These are phyloP conservation scores for Acanthopagrus latus DNA, from an alignment of 2,797 vertebrate species.

Conservation along the genomic window DNA sequence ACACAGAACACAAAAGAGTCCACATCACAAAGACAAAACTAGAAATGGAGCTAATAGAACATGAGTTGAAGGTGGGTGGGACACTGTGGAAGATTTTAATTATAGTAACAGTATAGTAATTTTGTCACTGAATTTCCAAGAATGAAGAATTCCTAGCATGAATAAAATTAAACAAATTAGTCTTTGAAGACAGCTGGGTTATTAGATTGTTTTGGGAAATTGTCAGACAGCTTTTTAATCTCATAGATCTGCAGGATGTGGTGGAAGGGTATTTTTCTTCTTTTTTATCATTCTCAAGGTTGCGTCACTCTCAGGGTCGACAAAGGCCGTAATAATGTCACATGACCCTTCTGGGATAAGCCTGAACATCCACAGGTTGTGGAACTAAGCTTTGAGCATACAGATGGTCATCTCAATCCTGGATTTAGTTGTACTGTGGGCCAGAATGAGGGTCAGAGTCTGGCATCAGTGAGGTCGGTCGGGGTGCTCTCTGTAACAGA, in stretches of 20 bases:
- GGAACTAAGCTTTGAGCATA: conserved; percentile 6
- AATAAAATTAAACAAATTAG: not conserved
- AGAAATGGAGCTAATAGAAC: conserved; percentile 14
- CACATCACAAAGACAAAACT: conserved; percentile 3
- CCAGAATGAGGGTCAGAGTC: conserved; percentile 2
- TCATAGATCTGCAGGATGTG: not conserved
- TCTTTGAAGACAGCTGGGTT: conserved; percentile 15
- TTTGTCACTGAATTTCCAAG: conserved; percentile 17
- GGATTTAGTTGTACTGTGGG: conserved; percentile 15
- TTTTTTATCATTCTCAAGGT: not conserved
- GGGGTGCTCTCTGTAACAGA: not conserved
- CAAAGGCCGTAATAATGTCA: not conserved
- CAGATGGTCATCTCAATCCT: conserved; percentile 33
- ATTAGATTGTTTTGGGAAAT: not conserved
- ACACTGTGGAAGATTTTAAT: conserved; percentile 10
- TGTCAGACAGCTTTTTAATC: not conserved
- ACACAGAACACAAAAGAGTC: not conserved
- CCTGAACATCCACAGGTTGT: not conserved
- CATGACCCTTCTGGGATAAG: not conserved
- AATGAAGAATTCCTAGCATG: not conserved
- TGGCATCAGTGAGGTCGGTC: not conserved
- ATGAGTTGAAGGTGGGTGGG: not conserved
- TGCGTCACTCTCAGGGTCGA: not conserved
- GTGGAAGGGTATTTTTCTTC: not conserved
- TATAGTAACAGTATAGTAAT: conserved; percentile 15